These are phyloP conservation scores for Oscheius sp. DNA, from an alignment of 2,888 invertebrate genomes.

Conservation along the genomic window DNA sequence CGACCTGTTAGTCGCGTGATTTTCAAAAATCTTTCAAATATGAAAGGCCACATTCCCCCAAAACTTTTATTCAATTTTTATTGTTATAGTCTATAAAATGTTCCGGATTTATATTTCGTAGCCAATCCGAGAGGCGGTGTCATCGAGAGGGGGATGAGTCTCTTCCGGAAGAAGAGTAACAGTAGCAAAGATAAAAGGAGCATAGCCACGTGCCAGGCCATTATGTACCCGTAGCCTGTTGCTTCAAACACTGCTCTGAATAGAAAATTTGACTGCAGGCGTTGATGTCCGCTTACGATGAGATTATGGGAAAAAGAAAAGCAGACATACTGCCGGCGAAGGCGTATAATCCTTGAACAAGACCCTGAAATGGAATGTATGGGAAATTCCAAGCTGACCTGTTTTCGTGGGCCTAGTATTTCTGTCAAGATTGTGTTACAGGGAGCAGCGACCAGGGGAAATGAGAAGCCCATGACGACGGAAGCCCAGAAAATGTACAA, in stretches of 20 bases:
- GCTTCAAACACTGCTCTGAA: conserved; percentile 24
- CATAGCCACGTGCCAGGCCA: conserved; percentile 13
- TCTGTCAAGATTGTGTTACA: conserved; percentile 52
- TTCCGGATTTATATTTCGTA: conserved; percentile 33
- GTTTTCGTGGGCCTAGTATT: conserved; percentile 54
- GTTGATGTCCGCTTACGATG: conserved; percentile 16
- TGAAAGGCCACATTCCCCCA: neutral
- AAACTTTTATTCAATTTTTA: too few species aligned
- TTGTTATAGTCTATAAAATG: conserved; percentile 32
- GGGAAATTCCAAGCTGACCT: conserved; percentile 8
- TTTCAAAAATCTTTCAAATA: neutral
- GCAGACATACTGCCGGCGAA: conserved; percentile 28
- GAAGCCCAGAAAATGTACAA: conserved; percentile 45
- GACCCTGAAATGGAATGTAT: conserved; percentile 13
- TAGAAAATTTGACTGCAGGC: too few species aligned
- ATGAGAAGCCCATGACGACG: conserved; percentile 49
- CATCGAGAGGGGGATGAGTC: conserved; percentile 25
- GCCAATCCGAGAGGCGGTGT: conserved; percentile 12
- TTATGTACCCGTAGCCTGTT: conserved; percentile 31
- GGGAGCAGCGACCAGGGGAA: conserved; percentile 52
- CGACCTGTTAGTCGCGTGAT: too few species aligned
- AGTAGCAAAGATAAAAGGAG: conserved; percentile 2
- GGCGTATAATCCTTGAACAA: conserved; percentile 23
- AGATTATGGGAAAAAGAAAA: conserved; percentile 17
- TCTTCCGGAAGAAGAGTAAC: conserved; percentile 20